Evolutionary conservation across 2,113 vertebrate species (phyloP).

Genomic region (Cichladusa arquata): DNA sequence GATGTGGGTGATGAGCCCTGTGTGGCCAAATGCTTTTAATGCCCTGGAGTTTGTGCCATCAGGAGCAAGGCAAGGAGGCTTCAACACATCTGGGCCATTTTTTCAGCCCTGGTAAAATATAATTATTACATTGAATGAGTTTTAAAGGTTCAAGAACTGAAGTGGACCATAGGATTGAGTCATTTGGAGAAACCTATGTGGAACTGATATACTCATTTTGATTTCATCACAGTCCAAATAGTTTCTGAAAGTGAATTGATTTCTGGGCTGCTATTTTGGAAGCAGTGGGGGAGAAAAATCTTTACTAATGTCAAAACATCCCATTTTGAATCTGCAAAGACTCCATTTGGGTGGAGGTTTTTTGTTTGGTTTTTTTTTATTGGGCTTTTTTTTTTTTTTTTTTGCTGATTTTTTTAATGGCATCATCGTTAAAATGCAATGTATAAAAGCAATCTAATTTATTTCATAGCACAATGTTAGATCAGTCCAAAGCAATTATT

Average conservation of each 20-base stretch:
- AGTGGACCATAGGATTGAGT: background rate
- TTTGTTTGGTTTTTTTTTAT: background rate
- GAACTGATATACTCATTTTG: background rate
- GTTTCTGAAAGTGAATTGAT: background rate
- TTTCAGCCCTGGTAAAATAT: background rate
- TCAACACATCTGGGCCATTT: background rate
- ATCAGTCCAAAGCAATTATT: background rate
- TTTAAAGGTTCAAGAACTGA: background rate
- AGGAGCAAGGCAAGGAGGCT: background rate
- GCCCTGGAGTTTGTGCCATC: background rate
- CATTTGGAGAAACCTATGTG: background rate
- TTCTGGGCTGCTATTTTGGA: background rate
- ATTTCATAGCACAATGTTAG: background rate
- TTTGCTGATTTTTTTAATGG: background rate
- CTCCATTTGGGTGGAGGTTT: background rate
- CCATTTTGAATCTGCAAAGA: background rate
- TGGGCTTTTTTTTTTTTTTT: background rate
- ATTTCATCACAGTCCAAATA: background rate
- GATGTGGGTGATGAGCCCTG: background rate
- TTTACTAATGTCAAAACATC: background rate
- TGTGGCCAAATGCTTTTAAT: background rate
- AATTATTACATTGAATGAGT: background rate
- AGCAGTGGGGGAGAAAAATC: background rate
- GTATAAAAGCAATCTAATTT: background rate
- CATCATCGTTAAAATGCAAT: background rate